Evolutionary conservation across 53 echinoderm and acorn worm genomes (phyloP), one percentile per base, ranked within the genome.

Genomic region (Actinopyga echinites): DNA sequence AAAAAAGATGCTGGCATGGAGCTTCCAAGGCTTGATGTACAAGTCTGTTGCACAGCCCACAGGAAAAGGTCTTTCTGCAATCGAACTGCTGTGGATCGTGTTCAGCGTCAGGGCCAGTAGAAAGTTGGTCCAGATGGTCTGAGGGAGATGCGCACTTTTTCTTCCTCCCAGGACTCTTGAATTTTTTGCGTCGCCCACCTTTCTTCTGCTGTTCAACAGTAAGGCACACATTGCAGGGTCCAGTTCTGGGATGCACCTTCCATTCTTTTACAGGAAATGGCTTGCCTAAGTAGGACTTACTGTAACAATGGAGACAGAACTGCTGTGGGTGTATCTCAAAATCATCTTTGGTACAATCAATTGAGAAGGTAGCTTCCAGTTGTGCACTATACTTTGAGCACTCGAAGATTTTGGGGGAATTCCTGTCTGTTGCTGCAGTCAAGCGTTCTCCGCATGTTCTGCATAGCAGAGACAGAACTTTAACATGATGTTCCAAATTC

Each of bases 301-400:
- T 23, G 80, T 38, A 80, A 21, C 80, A 80, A 21, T 20, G 23
- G 62, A 35, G 80, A 24, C 80, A 61, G 17, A 60, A 37, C 36
- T 61, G 61, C 60, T 23, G 10, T 10, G 80, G 80, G 21, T 80
- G 80, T 23, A 60, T 80, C 7, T 80, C 61, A 1, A 36, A 7
- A 60, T 80, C 63, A 62, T 80, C 80, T 1, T 62, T 42, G 13
- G 13, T 37, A 24, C 33, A 22, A 37, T 62, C 35, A 29, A 80
- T 60, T 3, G 34, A 5, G 25, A 61, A 80, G 7, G 58, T 62
- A 21, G 30, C 13, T 32, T 54, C n/a, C n/a, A n/a, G n/a, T n/a
- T n/a, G n/a, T n/a, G n/a, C 37, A 7, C 7, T 37, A 7, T 37
- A 37, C 37, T 37, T 37, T 3, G 37, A 37, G 7, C 37, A 37